These are phyloP conservation scores for Perodicticus potto DNA, from an alignment of 2,797 vertebrate genomes.

Conservation along the genomic window DNA sequence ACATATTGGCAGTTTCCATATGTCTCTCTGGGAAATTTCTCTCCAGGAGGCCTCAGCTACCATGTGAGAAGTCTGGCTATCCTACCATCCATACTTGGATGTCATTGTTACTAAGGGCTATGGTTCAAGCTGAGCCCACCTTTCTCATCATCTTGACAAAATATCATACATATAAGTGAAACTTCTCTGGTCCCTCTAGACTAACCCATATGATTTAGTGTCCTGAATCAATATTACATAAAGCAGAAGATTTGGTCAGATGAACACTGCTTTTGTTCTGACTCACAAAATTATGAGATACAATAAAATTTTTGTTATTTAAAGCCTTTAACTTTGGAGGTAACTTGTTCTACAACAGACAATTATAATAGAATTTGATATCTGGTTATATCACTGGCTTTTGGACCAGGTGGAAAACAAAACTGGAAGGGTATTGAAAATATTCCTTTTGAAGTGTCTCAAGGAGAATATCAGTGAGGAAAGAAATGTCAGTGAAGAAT, in stretches of 20 bases:
- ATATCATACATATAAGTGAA: neutral
- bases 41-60: neutral
- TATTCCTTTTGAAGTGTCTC: neutral
- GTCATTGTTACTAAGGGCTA: rapidly evolving
- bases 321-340: conserved; percentile 13
- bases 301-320: conserved; percentile 6
- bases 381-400: neutral
- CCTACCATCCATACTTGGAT: neutral
- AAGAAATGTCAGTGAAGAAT: neutral
- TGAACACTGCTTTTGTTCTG: neutral
- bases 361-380: neutral
- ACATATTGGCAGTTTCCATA: neutral
- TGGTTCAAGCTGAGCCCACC: neutral
- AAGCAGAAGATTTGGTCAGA: neutral
- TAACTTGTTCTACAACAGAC: neutral
- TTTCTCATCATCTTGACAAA: neutral
- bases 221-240: neutral
- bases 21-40: neutral
- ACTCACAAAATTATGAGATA: neutral
- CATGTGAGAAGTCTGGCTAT: neutral
- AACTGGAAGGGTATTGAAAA: neutral
- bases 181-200: neutral
- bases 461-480: neutral
- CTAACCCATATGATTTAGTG: neutral
- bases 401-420: neutral